Evolutionary conservation across 2,113 vertebrate species (phyloP).

Genomic region (Boulengeromyrus knoepffleri): DNA sequence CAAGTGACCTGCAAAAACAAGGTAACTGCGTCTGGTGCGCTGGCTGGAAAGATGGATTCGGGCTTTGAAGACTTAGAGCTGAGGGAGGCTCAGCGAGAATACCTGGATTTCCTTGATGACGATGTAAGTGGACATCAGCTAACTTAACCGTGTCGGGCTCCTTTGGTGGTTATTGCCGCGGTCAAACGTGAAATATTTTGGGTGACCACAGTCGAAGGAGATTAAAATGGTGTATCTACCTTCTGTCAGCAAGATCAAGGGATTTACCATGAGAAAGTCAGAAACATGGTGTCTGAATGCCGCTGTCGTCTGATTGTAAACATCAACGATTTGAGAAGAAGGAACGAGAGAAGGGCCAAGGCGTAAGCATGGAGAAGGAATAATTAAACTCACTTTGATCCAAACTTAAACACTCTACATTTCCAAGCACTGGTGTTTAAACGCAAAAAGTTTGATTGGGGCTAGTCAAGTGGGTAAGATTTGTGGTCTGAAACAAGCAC

Average conservation of each 20-base stretch:
- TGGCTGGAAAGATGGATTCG: constrained; percentile 33
- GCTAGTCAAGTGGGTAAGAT: neutral
- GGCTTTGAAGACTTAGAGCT: constrained; percentile 48
- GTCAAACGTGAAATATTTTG: neutral
- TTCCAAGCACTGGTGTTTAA: neutral
- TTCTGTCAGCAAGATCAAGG: constrained; percentile 48
- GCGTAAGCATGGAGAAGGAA: constrained; percentile 31
- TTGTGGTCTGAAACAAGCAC: neutral
- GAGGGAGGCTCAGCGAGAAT: constrained; percentile 52
- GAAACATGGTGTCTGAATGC: constrained; percentile 45
- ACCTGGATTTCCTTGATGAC: constrained; percentile 56
- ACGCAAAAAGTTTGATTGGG: neutral
- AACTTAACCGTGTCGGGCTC: neutral
- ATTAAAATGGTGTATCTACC: neutral
- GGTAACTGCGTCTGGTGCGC: neutral
- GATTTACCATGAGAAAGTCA: constrained; percentile 48
- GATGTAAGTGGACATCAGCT: constrained; percentile 34
- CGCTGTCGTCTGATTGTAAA: constrained; percentile 44
- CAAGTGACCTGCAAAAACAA: neutral
- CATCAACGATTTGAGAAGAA: constrained; percentile 47
- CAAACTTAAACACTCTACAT: neutral
- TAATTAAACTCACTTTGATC: neutral
- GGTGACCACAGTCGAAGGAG: no score
- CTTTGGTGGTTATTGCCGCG: neutral
- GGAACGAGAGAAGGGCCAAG: constrained; percentile 45